Conservation (phyloP, 30 jellyfish, hydroid and myxozoan genomes). For the Turritopsis dohrnii region DNA sequence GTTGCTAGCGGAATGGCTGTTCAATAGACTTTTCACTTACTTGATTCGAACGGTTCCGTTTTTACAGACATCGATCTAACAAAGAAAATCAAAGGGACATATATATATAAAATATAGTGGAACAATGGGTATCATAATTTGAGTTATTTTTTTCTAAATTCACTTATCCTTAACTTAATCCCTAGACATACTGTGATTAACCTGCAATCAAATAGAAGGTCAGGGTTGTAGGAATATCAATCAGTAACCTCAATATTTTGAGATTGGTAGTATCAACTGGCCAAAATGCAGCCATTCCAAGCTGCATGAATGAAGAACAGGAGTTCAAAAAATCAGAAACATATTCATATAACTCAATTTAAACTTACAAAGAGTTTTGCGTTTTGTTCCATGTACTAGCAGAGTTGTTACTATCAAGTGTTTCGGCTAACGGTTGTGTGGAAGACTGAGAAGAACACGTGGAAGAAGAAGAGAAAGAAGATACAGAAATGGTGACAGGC, state of each 20-base stretch:
- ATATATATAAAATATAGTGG: too few species aligned
- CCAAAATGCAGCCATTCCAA: too few species aligned
- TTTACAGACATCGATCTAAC: neutral
- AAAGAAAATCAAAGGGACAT: neutral
- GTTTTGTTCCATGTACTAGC: neutral
- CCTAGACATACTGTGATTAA: too few species aligned
- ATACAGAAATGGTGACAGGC: slow-evolving; percentile 21
- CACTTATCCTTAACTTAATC: too few species aligned
- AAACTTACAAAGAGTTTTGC: neutral
- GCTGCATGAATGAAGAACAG: neutral
- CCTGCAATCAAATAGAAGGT: too few species aligned
- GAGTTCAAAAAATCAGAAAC: neutral
- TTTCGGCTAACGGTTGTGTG: slow-evolving; percentile 2
- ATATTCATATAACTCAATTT: neutral
- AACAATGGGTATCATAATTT: too few species aligned
- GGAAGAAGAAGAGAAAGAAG: slow-evolving; percentile 12
- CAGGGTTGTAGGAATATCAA: too few species aligned
- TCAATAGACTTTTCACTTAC: too few species aligned
- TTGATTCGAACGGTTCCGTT: neutral
- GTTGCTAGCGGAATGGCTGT: too few species aligned
- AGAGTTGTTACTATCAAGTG: neutral
- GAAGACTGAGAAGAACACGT: neutral
- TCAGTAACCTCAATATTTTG: too few species aligned
- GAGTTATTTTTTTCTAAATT: too few species aligned
- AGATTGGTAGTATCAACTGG: too few species aligned